phyloP scores from a whole-genome alignment of 1,140 invertebrate genomes.

The Rhyacophila brunnea region DNA sequence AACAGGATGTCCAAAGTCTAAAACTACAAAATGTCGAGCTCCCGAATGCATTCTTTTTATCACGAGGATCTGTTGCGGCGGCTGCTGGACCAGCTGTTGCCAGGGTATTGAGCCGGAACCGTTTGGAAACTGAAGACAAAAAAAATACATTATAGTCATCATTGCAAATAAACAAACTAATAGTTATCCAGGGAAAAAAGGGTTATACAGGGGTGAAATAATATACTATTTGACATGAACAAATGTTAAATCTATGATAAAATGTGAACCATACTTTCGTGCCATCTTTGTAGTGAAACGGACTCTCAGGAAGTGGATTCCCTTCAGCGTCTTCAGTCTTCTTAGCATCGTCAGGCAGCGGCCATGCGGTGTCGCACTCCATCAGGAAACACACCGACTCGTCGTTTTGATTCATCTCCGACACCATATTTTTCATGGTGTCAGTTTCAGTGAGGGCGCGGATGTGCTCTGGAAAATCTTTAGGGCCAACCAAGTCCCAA shows the following conservation, averaged over 20 bases:
- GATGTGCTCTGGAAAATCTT: constrained; percentile 24
- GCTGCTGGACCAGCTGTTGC: constrained; percentile 71
- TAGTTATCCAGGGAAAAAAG: too few relatives aligned
- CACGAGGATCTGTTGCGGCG: constrained; percentile 81
- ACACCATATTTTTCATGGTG: constrained; percentile 13
- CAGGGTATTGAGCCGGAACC: constrained; percentile 60
- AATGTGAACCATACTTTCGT: constrained; percentile 12
- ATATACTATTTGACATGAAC: too few relatives aligned
- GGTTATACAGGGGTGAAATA: too few relatives aligned
- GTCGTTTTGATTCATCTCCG: constrained; percentile 29
- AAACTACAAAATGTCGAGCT: constrained; percentile 80
- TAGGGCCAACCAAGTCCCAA: constrained; percentile 28
- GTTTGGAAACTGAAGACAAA: constrained; percentile 17
- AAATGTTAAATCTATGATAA: too few relatives aligned
- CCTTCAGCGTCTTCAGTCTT: constrained; percentile 6
- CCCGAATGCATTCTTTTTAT: constrained; percentile 91
- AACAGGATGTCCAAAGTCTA: constrained; percentile 86
- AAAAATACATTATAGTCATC: too few relatives aligned
- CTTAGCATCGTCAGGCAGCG: constrained; percentile 13
- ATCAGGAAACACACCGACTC: constrained; percentile 15
- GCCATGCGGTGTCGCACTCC: constrained; percentile 23
- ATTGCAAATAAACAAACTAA: too few relatives aligned
- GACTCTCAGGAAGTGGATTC: constrained; percentile 5
- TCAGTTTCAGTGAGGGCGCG: constrained; percentile 20
- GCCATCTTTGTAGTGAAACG: constrained; percentile 29